phyloP scores from a whole-genome alignment of 2,797 vertebrate species.

The Ambastaia sidthimunki region DNA sequence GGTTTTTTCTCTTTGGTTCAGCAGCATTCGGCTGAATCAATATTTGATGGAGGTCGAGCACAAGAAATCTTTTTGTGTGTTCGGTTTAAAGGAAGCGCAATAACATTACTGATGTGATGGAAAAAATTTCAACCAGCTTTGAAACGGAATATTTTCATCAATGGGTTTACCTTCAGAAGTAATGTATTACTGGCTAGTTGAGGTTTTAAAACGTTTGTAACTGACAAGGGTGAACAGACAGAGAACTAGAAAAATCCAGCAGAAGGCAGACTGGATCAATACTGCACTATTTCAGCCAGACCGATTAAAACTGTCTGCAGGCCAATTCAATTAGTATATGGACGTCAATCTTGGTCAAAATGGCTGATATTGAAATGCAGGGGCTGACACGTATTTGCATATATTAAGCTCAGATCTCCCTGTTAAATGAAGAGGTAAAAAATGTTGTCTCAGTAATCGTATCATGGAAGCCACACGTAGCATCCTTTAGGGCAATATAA shows the following conservation, averaged over 20 bases:
- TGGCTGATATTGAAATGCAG: constrained; percentile 36
- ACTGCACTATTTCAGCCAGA: not conserved
- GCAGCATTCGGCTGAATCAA: constrained; percentile 23
- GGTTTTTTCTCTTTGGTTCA: constrained; percentile 12
- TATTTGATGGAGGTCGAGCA: constrained; percentile 39
- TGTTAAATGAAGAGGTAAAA: constrained; percentile 38
- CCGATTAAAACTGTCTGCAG: constrained; percentile 34
- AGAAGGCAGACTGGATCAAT: constrained; percentile 13
- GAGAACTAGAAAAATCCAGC: not conserved
- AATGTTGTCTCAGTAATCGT: constrained; percentile 23
- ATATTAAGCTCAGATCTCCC: constrained; percentile 22
- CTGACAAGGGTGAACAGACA: not conserved
- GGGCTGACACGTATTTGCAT: constrained; percentile 38
- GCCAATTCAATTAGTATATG: constrained; percentile 47
- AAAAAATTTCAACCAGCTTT: constrained; percentile 19
- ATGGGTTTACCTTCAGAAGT: constrained; percentile 9
- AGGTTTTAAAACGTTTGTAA: constrained; percentile 11
- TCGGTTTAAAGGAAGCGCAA: constrained; percentile 31
- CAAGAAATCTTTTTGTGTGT: constrained; percentile 36
- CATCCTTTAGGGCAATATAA: constrained; percentile 2
- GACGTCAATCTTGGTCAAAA: constrained; percentile 47
- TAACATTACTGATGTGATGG: constrained; percentile 30
- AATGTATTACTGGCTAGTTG: constrained; percentile 21
- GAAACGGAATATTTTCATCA: constrained; percentile 14
- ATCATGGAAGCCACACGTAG: constrained; percentile 10